These are phyloP conservation scores for Halichoerus grypus DNA, from an alignment of 2,113 vertebrate genomes.

Conservation along the genomic window DNA sequence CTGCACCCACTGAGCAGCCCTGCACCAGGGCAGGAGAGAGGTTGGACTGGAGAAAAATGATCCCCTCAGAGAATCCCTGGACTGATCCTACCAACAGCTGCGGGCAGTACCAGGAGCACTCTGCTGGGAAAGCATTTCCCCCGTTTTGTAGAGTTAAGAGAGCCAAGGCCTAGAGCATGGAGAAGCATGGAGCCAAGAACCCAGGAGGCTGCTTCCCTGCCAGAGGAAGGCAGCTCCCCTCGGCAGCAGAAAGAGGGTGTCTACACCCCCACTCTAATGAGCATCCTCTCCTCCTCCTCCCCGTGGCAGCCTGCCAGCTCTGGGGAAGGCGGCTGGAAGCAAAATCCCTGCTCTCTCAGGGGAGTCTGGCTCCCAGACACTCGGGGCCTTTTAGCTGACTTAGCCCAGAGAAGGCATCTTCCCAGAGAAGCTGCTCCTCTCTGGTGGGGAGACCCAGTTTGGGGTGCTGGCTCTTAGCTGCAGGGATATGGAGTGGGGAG, in stretches of 20 bases:
- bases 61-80: background rate
- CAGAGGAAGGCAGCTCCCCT: background rate
- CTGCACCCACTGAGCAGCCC: background rate
- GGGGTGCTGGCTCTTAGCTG: background rate
- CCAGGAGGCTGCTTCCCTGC: background rate
- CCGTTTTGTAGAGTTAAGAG: background rate
- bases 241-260: background rate
- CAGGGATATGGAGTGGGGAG: background rate
- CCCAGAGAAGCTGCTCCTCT: background rate
- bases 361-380: constrained; percentile 80
- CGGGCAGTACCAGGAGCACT: background rate
- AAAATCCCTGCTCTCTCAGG: constrained; percentile 65
- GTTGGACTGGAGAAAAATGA: background rate
- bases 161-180: background rate
- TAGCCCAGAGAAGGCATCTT: background rate
- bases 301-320: constrained; percentile 70
- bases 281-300: constrained; percentile 29
- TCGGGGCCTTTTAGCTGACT: constrained; percentile 52
- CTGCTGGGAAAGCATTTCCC: background rate
- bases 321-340: constrained; percentile 45
- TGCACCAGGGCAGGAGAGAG: background rate
- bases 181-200: background rate
- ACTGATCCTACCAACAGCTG: constrained; percentile 55
- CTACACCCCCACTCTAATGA: background rate
- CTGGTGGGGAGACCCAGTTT: background rate